phyloP scores from a whole-genome alignment of 2,113 vertebrate genomes.

The Uria aalge region DNA sequence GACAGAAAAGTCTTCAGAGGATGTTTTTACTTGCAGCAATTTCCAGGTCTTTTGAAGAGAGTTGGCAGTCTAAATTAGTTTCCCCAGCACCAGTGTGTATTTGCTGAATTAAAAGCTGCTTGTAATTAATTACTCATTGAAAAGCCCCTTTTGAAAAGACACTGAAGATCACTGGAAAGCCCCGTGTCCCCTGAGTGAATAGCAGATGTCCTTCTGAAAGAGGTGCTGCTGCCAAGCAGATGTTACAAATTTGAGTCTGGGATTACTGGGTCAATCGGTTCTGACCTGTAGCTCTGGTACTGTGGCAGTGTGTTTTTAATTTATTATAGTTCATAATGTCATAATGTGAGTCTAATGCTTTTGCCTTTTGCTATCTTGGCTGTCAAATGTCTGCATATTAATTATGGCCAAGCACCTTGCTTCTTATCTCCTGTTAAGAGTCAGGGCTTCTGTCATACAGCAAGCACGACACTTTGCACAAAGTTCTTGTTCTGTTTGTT shows the following conservation, averaged over 20 bases:
- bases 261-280: not conserved
- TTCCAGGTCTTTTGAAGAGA: conserved; percentile 4
- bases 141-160: not conserved
- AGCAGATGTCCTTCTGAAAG: conserved; percentile 22
- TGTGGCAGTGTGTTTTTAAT: not conserved
- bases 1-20: not conserved
- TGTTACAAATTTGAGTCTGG: not conserved
- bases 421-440: fast-evolving
- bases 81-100: not conserved
- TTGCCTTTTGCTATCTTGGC: not conserved
- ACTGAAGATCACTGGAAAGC: not conserved
- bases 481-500: not conserved
- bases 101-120: conserved; percentile 42
- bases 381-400: not conserved
- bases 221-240: not conserved
- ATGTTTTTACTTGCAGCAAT: not conserved
- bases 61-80: not conserved
- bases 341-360: not conserved
- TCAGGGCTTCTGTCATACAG: not conserved
- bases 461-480: not conserved
- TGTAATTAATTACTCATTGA: conserved; percentile 13
- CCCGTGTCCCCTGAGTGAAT: not conserved
- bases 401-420: not conserved
- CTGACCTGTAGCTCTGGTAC: not conserved
- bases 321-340: not conserved